Evolutionary conservation across 2,888 invertebrate species (phyloP).

Genomic region (Neoaliturus tenellus): DNA sequence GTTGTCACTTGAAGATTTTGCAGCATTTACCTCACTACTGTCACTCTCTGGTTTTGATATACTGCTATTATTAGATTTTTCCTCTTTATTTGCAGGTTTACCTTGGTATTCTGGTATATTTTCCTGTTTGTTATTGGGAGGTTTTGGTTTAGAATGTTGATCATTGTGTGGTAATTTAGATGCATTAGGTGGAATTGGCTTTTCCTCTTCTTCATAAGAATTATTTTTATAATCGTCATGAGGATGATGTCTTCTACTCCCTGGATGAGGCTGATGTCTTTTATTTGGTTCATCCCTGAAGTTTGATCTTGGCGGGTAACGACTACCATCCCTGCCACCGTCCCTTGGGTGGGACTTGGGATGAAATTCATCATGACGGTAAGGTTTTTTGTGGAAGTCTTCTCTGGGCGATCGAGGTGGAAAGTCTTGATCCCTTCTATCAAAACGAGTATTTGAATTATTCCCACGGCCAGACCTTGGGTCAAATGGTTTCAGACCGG

Average conservation of each 20-base stretch:
- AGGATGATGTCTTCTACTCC: constrained; percentile 19
- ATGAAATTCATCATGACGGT: constrained; percentile 8
- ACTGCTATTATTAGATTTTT: not conserved
- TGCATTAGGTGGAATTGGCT: not conserved
- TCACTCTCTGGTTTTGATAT: not conserved
- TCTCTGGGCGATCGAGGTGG: constrained; percentile 4
- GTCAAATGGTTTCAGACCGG: constrained; percentile 23
- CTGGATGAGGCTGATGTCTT: not conserved
- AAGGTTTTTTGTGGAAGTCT: constrained; percentile 28
- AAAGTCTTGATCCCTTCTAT: constrained; percentile 20
- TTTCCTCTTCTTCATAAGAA: not conserved
- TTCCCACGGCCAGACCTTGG: not conserved
- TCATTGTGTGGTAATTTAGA: not conserved
- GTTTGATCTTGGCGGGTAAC: not conserved
- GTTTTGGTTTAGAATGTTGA: not conserved
- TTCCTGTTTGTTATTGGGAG: not conserved
- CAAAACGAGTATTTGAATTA: constrained; percentile 17
- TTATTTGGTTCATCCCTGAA: not conserved
- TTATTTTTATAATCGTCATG: not conserved
- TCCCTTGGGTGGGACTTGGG: constrained; percentile 8
- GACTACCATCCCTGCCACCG: not conserved
- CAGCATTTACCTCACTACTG: not conserved
- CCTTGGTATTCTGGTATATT: not conserved
- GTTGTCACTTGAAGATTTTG: not conserved
- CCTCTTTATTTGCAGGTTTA: not conserved